Percentiles rank a stretch among this genome's conserved stretches.
Evolutionary conservation across 2,888 invertebrate genomes (phyloP).

Genomic region (Diarsia brunnea): DNA sequence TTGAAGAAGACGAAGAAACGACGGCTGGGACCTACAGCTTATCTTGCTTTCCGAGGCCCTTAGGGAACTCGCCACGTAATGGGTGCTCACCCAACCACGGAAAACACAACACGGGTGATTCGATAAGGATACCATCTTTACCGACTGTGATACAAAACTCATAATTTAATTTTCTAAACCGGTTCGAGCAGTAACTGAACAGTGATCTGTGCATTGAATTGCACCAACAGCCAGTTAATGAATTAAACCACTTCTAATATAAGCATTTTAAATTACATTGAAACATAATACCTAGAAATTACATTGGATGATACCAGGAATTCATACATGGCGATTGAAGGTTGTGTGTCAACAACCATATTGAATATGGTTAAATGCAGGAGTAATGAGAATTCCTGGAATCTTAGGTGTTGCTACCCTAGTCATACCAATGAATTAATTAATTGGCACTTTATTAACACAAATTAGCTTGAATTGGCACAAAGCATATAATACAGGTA

Average conservation of each 20-base stretch:
- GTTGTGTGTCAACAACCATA: neutral
- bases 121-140: too few species aligned
- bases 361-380: conserved; percentile 4
- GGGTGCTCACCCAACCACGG: too few species aligned
- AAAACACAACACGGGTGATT: too few species aligned
- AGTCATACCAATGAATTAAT: neutral
- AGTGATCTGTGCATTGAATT: conserved; percentile 6
- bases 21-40: too few species aligned
- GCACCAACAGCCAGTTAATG: conserved; percentile 7
- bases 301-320: conserved; percentile 1
- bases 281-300: conserved; percentile 2
- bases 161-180: neutral
- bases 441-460: neutral
- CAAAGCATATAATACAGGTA: too few species aligned
- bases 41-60: too few species aligned
- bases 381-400: conserved; percentile 2
- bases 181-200: neutral
- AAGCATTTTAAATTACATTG: neutral
- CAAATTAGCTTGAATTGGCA: neutral
- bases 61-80: too few species aligned
- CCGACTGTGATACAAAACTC: too few species aligned
- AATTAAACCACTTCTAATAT: neutral
- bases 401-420: neutral
- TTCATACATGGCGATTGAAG: neutral
- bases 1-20: too few species aligned